Evolutionary conservation across 2,113 vertebrate genomes (phyloP).

Genomic region (Pica pica): DNA sequence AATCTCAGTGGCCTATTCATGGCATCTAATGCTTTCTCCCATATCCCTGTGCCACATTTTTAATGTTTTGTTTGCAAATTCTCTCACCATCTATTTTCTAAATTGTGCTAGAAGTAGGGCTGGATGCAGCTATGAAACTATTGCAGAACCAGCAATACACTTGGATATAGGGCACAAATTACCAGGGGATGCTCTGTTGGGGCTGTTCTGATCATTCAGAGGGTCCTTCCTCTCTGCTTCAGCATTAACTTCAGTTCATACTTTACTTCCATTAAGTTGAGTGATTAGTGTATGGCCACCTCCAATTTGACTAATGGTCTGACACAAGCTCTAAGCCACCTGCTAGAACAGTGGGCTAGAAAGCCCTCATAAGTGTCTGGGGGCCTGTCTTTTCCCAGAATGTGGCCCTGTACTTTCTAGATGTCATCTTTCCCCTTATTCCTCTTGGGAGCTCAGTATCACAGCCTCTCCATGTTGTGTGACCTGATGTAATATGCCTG

Average conservation of each 20-base stretch:
- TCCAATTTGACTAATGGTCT: background rate
- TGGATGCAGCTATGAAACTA: background rate
- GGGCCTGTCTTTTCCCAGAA: background rate
- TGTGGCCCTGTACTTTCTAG: background rate
- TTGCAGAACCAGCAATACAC: accelerated
- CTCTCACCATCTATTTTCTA: background rate
- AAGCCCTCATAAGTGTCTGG: background rate
- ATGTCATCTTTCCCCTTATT: background rate
- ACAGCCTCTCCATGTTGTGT: background rate
- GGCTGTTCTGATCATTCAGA: background rate
- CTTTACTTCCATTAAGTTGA: background rate
- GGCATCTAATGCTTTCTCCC: background rate
- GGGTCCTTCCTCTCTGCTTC: background rate
- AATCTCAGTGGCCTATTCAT: background rate
- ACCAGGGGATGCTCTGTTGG: background rate
- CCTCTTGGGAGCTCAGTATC: background rate
- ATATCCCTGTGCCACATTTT: background rate
- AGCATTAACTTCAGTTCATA: background rate
- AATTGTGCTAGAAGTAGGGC: background rate
- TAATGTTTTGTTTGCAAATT: background rate
- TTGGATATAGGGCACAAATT: background rate
- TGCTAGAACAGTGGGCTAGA: background rate
- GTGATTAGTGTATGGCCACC: background rate
- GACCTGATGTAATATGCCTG: background rate
- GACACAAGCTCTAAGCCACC: background rate